Percentiles rank a stretch among this genome's conserved stretches.
phyloP scores from a whole-genome alignment of 2,113 vertebrate species.

The Percina caprodes region DNA sequence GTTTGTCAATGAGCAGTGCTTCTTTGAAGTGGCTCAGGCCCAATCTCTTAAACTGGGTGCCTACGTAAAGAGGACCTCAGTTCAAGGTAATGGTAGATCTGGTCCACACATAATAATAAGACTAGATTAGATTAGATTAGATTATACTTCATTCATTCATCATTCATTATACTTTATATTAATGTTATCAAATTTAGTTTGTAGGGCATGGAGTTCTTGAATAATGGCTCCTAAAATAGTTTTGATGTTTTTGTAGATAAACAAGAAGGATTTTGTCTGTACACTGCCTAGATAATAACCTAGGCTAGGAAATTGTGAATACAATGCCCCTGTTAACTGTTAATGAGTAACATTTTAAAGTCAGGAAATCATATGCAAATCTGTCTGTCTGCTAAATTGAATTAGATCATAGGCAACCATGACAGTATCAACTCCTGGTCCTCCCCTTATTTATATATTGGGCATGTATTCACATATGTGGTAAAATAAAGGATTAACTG shows the following conservation, averaged over 20 bases:
- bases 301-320: not conserved
- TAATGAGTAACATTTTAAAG: not conserved
- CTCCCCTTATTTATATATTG: not conserved
- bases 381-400: not conserved
- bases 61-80: not conserved
- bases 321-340: not conserved
- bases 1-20: not conserved
- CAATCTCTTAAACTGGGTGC: not conserved
- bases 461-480: slow-evolving; percentile 7
- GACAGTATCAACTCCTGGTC: not conserved
- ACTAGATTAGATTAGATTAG: too few species aligned
- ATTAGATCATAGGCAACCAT: not conserved
- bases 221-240: not conserved
- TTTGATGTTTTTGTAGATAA: not conserved
- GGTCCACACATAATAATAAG: not conserved
- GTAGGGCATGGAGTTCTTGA: not conserved
- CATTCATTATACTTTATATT: too few species aligned
- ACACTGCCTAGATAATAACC: not conserved
- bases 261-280: not conserved
- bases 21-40: not conserved
- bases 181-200: too few species aligned
- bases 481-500: slow-evolving; percentile 22
- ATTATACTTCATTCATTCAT: too few species aligned
- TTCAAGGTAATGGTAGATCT: not conserved
- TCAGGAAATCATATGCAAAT: not conserved